Evolutionary conservation across 2,113 vertebrate genomes (phyloP).

Genomic region (Kryptolebias marmoratus): DNA sequence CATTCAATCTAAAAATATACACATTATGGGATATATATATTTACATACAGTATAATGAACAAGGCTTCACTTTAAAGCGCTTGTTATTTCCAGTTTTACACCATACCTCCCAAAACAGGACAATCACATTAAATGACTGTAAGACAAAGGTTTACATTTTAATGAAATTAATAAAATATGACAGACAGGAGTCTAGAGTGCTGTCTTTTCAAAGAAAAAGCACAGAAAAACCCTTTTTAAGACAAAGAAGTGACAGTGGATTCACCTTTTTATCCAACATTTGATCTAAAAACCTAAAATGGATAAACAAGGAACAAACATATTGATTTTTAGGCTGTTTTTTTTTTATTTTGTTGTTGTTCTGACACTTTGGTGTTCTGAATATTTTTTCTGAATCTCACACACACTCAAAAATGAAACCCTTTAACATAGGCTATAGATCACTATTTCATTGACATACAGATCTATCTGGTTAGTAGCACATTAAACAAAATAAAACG

Average conservation of each 20-base stretch:
- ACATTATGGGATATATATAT: conserved; percentile 47
- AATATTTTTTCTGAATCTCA: background rate
- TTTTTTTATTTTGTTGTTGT: no score
- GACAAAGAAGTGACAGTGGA: conserved; percentile 6
- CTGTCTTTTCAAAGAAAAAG: background rate
- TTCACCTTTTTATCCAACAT: background rate
- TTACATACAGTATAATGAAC: conserved; percentile 40
- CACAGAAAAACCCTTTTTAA: no score
- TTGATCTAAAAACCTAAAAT: no score
- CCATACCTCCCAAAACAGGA: conserved; percentile 14
- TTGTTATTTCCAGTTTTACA: conserved; percentile 64
- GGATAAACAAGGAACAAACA: no score
- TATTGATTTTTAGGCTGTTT: no score
- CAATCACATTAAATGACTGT: conserved; percentile 1
- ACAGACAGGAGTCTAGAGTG: no score
- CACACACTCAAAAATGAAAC: conserved; percentile 7
- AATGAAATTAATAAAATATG: background rate
- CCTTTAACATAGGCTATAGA: conserved; percentile 20
- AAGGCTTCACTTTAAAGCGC: conserved; percentile 37
- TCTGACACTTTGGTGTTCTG: no score
- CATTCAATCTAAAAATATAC: conserved; percentile 53
- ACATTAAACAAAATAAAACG: conserved; percentile 56
- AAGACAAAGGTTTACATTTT: no score
- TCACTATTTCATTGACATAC: conserved; percentile 42
- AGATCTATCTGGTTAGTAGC: conserved; percentile 70